Conservation (phyloP, 2,113 vertebrate genomes). For the Micromys minutus region DNA sequence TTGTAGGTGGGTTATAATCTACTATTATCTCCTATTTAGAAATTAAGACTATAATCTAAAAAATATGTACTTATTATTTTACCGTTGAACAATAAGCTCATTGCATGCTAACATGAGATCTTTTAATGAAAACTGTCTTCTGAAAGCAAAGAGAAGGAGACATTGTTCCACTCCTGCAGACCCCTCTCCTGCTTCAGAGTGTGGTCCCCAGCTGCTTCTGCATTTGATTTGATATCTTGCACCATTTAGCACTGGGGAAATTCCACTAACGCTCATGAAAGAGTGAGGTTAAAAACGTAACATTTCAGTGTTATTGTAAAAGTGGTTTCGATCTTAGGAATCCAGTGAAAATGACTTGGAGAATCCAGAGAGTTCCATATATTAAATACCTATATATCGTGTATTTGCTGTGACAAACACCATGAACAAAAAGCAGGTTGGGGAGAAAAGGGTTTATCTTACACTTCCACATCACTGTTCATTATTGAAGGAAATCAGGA, state of each 20-base stretch:
- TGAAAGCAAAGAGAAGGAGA: background rate
- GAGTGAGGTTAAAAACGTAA: constrained; percentile 2
- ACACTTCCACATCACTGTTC: no score
- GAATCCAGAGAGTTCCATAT: fast-evolving
- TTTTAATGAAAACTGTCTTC: constrained; percentile 9
- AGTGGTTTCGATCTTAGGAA: background rate
- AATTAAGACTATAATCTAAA: background rate
- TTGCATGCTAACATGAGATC: background rate
- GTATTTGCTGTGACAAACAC: no score
- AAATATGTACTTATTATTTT: background rate
- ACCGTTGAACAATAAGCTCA: background rate
- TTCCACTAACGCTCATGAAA: background rate
- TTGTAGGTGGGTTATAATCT: background rate
- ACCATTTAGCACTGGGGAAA: background rate
- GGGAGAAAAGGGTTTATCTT: no score
- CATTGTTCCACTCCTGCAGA: background rate
- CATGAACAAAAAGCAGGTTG: no score
- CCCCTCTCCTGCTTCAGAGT: background rate
- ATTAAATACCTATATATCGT: no score
- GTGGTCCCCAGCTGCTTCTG: background rate
- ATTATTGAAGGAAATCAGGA: no score
- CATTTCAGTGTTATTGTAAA: background rate
- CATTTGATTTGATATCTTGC: background rate
- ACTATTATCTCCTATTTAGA: background rate
- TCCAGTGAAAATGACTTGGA: background rate